Evolutionary conservation across 2,797 vertebrate species (phyloP), one percentile per base, ranked within the genome.

Genomic region (Pseudopleuronectes americanus): DNA sequence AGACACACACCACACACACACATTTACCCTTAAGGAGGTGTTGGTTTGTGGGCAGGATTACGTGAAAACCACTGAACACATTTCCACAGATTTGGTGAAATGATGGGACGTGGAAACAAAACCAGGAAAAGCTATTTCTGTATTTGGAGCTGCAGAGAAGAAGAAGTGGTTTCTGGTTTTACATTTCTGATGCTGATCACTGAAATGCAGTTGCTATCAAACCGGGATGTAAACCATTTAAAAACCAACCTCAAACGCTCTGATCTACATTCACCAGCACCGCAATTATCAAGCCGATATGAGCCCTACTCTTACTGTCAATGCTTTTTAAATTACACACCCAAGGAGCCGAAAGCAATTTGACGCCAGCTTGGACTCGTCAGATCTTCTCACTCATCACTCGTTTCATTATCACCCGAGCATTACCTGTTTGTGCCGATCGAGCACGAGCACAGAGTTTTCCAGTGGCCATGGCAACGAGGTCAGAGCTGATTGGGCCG

Each of bases 401-500:
- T 49, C 23, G 1, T 28, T 49, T 10, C 21, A 9, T 17, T 12
- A 64, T 59, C 45, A 36, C 23, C 55, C 0, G 0, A 57, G 17
- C 49, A 1, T 36, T 76, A 53, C 38, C 9, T 23, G 57, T 31
- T 41, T 21, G 21, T 65, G 55, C 52, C 63, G 22, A 61, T 59
- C 49, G 59, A 63, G 43, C 60, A 38, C n/a, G 61, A 61, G 14
- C 2, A 16, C 71, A 79, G 79, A 95, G 92, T 97, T 96, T 95
- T 92, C 60, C 28, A 83, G 92, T 90, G 65, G 82, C 95, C 93
- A 95, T 95, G 95, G 96, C 95, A 96, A 97, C 96, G 1, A 83
- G 54, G 89, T 87, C 90, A 93, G n/a, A n/a, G 92, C 93, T 88
- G 95, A 95, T 94, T 93, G 93, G 91, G 93, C 95, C 81, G 92